Evolutionary conservation across 2,113 vertebrate species (phyloP).

Genomic region (Chloroceryle aenea): DNA sequence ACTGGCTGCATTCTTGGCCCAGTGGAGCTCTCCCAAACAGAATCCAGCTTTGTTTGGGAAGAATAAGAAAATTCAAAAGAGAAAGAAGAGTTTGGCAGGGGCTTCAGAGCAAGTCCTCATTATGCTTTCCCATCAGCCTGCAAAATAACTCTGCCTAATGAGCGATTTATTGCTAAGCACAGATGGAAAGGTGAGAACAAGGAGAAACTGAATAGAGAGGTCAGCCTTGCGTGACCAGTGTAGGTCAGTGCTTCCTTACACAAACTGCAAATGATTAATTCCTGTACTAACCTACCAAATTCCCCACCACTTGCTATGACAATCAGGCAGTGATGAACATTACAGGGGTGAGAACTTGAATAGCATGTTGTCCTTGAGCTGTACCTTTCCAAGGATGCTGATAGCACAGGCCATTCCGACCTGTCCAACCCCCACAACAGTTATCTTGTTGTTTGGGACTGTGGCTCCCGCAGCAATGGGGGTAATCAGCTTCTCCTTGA

Average conservation of each 20-base stretch:
- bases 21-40: not conserved
- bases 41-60: not conserved
- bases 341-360: fast-evolving
- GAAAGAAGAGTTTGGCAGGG: not conserved
- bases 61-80: not conserved
- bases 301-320: not conserved
- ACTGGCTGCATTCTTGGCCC: not conserved
- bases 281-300: not conserved
- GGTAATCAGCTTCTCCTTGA: slow-evolving; percentile 89
- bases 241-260: not conserved
- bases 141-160: not conserved
- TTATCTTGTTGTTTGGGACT: slow-evolving; percentile 91
- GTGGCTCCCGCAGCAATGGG: slow-evolving; percentile 50
- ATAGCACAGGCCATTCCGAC: slow-evolving; percentile 96
- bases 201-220: not conserved
- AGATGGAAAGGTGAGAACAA: not conserved
- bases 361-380: not conserved
- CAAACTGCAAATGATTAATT: not conserved
- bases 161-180: not conserved
- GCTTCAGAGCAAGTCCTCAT: not conserved
- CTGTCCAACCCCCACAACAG: slow-evolving; percentile 92
- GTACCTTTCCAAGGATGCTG: slow-evolving; percentile 88
- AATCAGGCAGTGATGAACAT: not conserved
- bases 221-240: not conserved
- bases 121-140: not conserved